phyloP scores from a whole-genome alignment of 2,113 vertebrate species.

The Aramus guarauna region DNA sequence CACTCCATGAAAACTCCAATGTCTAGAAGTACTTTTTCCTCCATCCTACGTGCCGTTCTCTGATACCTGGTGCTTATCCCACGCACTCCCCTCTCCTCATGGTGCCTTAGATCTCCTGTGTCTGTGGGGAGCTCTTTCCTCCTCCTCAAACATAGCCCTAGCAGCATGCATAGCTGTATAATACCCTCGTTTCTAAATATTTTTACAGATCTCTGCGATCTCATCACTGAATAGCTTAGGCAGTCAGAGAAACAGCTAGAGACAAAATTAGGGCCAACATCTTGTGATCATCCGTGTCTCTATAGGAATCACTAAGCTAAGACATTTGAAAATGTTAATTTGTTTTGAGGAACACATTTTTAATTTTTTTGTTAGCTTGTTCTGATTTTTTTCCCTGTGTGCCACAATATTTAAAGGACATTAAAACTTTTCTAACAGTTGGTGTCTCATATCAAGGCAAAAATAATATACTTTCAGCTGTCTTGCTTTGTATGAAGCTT shows the following conservation, averaged over 20 bases:
- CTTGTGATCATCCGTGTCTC: not conserved
- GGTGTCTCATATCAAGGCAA: not conserved
- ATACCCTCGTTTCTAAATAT: not conserved
- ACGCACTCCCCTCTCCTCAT: not conserved
- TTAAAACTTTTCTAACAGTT: not conserved
- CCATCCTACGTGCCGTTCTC: not conserved
- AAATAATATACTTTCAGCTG: not conserved
- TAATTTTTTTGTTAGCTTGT: not conserved
- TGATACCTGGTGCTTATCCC: not conserved
- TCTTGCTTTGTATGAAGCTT: not conserved
- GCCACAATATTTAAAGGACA: not conserved
- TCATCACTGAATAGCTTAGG: not conserved
- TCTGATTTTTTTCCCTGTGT: not conserved
- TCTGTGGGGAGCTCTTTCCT: not conserved
- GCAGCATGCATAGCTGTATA: not conserved
- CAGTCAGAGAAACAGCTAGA: not conserved
- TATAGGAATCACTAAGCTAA: not conserved
- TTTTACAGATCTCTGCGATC: not conserved
- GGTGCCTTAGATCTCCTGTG: not conserved
- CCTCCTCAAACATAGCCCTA: not conserved
- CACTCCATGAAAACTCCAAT: not conserved
- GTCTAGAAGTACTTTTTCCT: not conserved
- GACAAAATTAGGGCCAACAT: not conserved
- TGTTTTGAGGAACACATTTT: not conserved
- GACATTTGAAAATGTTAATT: not conserved